Evolutionary conservation across 2,888 invertebrate species (phyloP), one percentile per base, ranked within the genome.

Genomic region (Caenorhabditis sp.): DNA sequence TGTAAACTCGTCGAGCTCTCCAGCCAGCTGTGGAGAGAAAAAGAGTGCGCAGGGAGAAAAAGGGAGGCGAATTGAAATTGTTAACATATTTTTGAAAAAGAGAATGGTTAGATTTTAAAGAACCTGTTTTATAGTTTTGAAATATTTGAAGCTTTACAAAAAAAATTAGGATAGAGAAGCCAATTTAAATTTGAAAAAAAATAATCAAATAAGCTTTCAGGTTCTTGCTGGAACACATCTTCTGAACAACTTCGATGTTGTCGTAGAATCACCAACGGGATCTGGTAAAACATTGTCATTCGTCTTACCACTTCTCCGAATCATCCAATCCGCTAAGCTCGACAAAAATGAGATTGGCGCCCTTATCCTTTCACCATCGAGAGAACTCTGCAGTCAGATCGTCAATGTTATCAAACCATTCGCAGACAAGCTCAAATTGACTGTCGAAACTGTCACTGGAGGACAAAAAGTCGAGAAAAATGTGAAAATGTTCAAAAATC

Each of bases 231-330:
- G 82, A 25, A 76, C 77, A 0, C 77, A 79, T 60, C 68, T 82
- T n/a, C 88, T 97, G 63, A 92, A 92, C 10, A 93, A 94, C 83
- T 97, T 96, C 89, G 99, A 99, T 91, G 95, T 99, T 17, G 95
- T 95, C 0, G 97, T 94, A 0, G 97, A 99, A 89, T 97, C 99
- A 3, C 95, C 97, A 0, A 99, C 99, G 0, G 99, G 99, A 3
- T 97, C 97, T 77, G 99, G 99, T 0, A 99, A 99, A 90, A 99
- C 97, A 0, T 89, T 99, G 50, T 95, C 97, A 0, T 99, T 97
- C 89, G 90, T 97, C 14, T 92, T 99, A 54, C 99, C 99, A 0
- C 89, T 95, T 85, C 85, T 99, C 60, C 94, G 97, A 90, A 89
- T 99, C 59, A 89, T 90, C 76, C 88, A 88, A 63, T 31, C 43